These are phyloP conservation scores for Kryphioiulus occultus DNA, from an alignment of 2,888 invertebrate genomes.

Conservation along the genomic window DNA sequence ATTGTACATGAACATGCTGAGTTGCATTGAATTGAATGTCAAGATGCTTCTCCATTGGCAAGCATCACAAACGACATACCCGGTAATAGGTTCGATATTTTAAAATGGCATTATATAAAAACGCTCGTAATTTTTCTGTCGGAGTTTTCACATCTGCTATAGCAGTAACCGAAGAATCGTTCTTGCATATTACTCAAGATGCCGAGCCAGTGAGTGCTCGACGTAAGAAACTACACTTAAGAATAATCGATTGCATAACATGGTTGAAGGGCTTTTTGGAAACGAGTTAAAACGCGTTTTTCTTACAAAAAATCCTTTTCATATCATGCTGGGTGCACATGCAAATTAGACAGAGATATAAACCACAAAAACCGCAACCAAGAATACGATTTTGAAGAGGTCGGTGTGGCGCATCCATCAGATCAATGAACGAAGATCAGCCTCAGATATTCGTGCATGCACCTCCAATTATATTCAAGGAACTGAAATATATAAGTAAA, in stretches of 20 bases:
- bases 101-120: no score
- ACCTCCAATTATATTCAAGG: conserved; percentile 16
- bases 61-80: no score
- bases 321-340: background rate
- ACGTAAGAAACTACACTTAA: background rate
- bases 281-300: background rate
- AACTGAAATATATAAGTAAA: background rate
- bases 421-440: background rate
- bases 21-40: no score
- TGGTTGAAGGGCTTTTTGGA: background rate
- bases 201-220: background rate
- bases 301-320: background rate
- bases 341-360: background rate
- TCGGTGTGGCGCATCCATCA: background rate
- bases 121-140: no score
- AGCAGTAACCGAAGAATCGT: background rate
- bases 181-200: background rate
- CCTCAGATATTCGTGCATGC: background rate
- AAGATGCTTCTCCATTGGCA: no score
- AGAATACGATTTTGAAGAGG: background rate
- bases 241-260: background rate
- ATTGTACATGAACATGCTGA: no score
- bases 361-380: background rate
- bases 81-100: no score
- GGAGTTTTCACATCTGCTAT: background rate